Evolutionary conservation across 92 coral and sea anemone species (phyloP), one percentile per base, ranked within the genome.

Genomic region (Plumapathes pennacea): DNA sequence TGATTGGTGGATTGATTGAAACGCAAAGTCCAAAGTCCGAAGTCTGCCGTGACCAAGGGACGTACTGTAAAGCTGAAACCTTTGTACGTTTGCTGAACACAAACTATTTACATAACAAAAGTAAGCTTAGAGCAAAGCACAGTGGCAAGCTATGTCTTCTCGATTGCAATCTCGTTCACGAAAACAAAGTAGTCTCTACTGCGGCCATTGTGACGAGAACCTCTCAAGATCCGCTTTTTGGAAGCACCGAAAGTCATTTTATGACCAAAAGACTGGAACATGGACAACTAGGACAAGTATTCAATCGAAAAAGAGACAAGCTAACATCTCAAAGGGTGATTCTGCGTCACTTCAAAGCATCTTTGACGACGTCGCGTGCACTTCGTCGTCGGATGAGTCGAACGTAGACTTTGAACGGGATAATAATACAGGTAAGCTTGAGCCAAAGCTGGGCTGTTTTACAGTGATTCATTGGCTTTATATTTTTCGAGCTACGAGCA

Each of bases 141-240:
- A n/a, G n/a, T n/a, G n/a, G n/a, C n/a, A n/a, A n/a, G n/a, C n/a
- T n/a, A 62, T 62, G 70, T 47, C 70, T 46, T 57, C 46, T 9
- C 19, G 60, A 26, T 14, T 33, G 27, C 57, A 32, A 40, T 57
- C 68, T 25, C 53, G 50, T 27, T 22, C 52, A 36, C 37, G 54
- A 39, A 59, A 49, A 50, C 78, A 71, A 71, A 24, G 42, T 31
- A 60, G 78, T 24, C 25, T 71, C 2, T 60, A 36, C 39, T 71
- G 70, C 39, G 78, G 78, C 25, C 63, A 71, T 37, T 71, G 70
- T 48, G 25, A 50, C 39, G 69, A 51, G 42, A 60, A 72, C 60
- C 37, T 72, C 38, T 51, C 71, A 31, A 50, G 64, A 13, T 17
- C 63, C 3, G 43, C 79, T 27, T 72, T 72, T 57, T 72, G 71